Evolutionary conservation across 2,797 vertebrate species (phyloP), one percentile per base, ranked within the genome.

Genomic region (Pachyuromys duprasi): DNA sequence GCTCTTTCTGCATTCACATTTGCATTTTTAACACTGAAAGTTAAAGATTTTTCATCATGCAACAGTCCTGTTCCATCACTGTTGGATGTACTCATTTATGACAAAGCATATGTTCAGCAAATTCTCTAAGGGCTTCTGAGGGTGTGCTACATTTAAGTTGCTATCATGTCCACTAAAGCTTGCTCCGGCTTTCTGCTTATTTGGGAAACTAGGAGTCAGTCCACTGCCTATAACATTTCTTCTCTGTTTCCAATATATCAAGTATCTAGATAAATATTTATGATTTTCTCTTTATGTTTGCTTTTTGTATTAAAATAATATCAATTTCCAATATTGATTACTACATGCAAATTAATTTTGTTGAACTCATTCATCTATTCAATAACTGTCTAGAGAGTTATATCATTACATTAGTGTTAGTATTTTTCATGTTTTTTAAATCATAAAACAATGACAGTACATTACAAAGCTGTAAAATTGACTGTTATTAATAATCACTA

Each of bases 181-280:
- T 63, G 20, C 42, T 75, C 24, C 12, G 28, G 17, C 22, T 69
- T 20, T 17, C 42, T 91, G 42, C 6, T 42, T 15, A 2, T 28
- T 84, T 63, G 17, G 1, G 65, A 3, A 22, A 74, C 31, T 49
- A 90, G 1, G 14, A 67, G 49, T 13, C 11, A 18, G 11, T 4
- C 26, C 6, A 4, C 2, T 69, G 12, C 1, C 8, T n/a, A 13
- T 5, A 57, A 1, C 3, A 24, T 24, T 42, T 31, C 3, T 57
- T 82, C 20, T 70, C 20, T 3, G 62, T 2, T 28, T 81, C 72
- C 39, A 33, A 55, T 55, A 3, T 33, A 69, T 3, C 22, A 26
- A 55, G 5, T 6, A 42, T 84, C 22, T 76, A 31, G 33, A 70
- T 60, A 33, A 67, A 17, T 26, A 36, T 63, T 0, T 55, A 42